phyloP scores from a whole-genome alignment of 2,113 vertebrate species.

The Protobothrops flavoviridis region DNA sequence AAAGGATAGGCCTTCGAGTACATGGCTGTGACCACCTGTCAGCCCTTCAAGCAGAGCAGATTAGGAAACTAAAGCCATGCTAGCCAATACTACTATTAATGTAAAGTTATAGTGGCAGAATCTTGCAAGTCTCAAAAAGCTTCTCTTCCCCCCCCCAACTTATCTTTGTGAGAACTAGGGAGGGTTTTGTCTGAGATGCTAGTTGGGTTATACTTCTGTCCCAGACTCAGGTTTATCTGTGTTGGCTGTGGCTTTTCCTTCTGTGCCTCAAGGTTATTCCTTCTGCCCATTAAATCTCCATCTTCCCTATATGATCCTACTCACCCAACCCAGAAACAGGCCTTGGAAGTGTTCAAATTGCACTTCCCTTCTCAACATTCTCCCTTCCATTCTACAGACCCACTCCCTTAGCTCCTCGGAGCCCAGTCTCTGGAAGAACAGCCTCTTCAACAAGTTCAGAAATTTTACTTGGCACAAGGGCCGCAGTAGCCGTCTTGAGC shows the following conservation, averaged over 20 bases:
- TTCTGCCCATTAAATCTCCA: background rate
- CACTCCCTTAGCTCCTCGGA: constrained; percentile 68
- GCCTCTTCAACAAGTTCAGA: constrained; percentile 54
- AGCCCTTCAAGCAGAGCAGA: background rate
- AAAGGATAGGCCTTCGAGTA: background rate
- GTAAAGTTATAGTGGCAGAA: background rate
- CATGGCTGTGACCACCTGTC: background rate
- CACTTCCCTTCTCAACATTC: background rate
- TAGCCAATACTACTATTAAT: background rate
- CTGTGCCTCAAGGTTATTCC: background rate
- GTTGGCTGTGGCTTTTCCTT: background rate
- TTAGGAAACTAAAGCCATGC: background rate
- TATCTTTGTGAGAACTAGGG: background rate
- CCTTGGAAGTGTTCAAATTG: background rate
- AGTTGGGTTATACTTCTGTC: background rate
- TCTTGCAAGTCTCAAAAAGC: background rate
- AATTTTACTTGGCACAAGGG: constrained; percentile 58
- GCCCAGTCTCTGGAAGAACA: constrained; percentile 64
- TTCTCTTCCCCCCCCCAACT: background rate
- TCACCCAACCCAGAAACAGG: background rate
- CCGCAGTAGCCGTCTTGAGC: constrained; percentile 37
- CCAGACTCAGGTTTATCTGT: background rate
- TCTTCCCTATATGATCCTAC: background rate
- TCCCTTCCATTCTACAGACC: constrained; percentile 33
- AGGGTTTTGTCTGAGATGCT: background rate